Percentiles rank a stretch among this genome's conserved stretches.
phyloP scores from a whole-genome alignment of 2,797 vertebrate genomes.

The Acanthurus tractus region DNA sequence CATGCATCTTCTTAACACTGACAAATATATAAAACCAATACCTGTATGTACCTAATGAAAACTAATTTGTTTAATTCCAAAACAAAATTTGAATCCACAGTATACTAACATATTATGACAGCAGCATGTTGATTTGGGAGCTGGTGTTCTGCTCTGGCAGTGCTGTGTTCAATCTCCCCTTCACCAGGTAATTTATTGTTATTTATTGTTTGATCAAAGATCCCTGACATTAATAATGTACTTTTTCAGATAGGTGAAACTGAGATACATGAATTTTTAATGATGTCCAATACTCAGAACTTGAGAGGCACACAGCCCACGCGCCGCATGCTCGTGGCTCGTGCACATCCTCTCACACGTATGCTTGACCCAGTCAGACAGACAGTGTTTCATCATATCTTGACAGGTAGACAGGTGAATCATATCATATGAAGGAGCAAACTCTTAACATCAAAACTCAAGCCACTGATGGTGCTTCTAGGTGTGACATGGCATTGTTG shows the following conservation, averaged over 20 bases:
- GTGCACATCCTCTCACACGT: constrained; percentile 17
- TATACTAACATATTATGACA: background rate
- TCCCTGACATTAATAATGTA: constrained; percentile 84
- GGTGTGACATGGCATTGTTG: constrained; percentile 14
- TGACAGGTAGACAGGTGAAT: constrained; percentile 47
- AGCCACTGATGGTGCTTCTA: background rate
- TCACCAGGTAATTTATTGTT: constrained; percentile 37
- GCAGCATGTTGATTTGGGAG: background rate
- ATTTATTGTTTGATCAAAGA: constrained; percentile 85
- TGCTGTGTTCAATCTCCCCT: constrained; percentile 62
- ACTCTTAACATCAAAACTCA: constrained; percentile 20
- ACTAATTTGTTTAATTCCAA: background rate
- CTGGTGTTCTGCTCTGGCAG: constrained; percentile 29
- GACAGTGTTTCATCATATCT: constrained; percentile 43
- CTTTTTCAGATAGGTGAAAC: constrained; percentile 75
- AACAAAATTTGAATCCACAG: background rate
- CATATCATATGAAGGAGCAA: constrained; percentile 37
- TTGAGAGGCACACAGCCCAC: constrained; percentile 57
- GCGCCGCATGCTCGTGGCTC: background rate
- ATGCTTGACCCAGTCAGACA: constrained; percentile 29
- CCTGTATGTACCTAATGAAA: background rate
- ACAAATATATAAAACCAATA: constrained; percentile 4
- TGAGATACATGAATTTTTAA: constrained; percentile 80
- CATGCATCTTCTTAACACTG: background rate
- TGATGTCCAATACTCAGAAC: constrained; percentile 68